A percentile compares a stretch with the other conserved stretches of the same genome.
Conservation (phyloP, 2,797 vertebrate genomes). For the Megaceryle alcyon region DNA sequence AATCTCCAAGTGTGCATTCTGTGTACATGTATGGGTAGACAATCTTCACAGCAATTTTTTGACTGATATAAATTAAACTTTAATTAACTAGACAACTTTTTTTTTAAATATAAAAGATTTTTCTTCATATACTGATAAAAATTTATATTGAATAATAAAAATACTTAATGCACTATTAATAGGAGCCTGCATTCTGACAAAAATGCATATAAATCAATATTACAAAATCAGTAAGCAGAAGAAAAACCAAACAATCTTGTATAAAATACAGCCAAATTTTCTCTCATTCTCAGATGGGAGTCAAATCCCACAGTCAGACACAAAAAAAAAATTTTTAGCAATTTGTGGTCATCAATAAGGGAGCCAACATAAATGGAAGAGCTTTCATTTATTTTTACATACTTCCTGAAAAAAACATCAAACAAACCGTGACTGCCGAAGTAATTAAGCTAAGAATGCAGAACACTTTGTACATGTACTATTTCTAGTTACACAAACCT, state of each 20-base stretch:
- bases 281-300: not conserved
- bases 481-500: not conserved
- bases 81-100: not conserved
- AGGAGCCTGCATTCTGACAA: not conserved
- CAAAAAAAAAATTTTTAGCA: not conserved
- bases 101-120: not conserved
- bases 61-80: not conserved
- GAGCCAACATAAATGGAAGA: not conserved
- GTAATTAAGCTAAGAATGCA: conserved; percentile 19
- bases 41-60: not conserved
- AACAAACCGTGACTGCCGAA: not conserved
- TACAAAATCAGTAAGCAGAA: not conserved
- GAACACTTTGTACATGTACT: not conserved
- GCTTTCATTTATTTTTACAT: not conserved
- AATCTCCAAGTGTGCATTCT: not conserved
- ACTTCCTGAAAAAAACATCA: not conserved
- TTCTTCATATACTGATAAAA: not conserved
- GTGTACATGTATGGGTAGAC: not conserved
- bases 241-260: not conserved
- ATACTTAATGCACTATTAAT: not conserved
- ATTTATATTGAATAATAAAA: not conserved
- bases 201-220: not conserved
- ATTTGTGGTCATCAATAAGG: not conserved
- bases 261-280: not conserved
- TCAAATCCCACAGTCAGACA: not conserved